Evolutionary conservation across 2,797 vertebrate genomes (phyloP).

Genomic region (Yasuhikotakia modesta): DNA sequence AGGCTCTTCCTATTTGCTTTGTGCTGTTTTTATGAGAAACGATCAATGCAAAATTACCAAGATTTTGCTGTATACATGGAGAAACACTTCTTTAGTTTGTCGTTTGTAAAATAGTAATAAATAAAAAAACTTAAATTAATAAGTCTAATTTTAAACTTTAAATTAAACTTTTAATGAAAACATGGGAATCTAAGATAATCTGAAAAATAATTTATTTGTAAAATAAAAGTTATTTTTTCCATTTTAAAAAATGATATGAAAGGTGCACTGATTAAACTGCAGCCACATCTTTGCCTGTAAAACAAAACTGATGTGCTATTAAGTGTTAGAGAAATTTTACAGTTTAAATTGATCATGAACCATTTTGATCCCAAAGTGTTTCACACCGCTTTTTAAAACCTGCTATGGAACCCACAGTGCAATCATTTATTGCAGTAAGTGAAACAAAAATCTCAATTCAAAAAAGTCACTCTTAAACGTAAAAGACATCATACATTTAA

Average conservation of each 20-base stretch:
- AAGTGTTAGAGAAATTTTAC: constrained; percentile 55
- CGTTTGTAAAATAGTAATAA: not conserved
- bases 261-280: constrained; percentile 68
- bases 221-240: constrained; percentile 80
- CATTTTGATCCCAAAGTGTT: constrained; percentile 24
- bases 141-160: not conserved
- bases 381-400: constrained; percentile 32
- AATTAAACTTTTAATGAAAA: not conserved
- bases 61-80: not conserved
- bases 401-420: constrained; percentile 24
- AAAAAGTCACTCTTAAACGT: not conserved
- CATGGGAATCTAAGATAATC: constrained; percentile 51
- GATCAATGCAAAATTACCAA: not conserved
- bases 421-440: constrained; percentile 26
- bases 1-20: not conserved
- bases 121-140: not conserved
- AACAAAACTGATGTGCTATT: constrained; percentile 59
- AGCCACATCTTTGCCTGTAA: constrained; percentile 62
- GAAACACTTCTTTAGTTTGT: not conserved
- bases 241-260: constrained; percentile 80
- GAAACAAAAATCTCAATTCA: constrained; percentile 16
- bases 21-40: not conserved
- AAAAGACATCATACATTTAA: constrained; percentile 24
- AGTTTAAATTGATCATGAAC: constrained; percentile 4
- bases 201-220: constrained; percentile 84